Evolutionary conservation across 2,888 invertebrate genomes (phyloP), one percentile per base, ranked within the genome.

Genomic region (Odontothrips loti): DNA sequence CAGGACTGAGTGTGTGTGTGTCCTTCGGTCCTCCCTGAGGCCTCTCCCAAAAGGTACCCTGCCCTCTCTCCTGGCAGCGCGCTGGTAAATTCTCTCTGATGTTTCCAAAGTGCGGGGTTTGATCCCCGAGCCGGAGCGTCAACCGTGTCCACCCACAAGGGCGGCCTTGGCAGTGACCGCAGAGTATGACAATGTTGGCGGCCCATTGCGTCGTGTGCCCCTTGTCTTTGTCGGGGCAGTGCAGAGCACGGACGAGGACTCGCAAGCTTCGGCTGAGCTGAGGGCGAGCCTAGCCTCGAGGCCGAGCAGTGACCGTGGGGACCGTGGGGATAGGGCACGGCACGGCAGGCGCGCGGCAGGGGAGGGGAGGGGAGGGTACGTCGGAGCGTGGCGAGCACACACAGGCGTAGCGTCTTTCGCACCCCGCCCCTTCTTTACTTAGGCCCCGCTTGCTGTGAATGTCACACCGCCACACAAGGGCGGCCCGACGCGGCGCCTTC

Each of bases 361-460:
- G 23, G 27, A 11, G n/a, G 11, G 11, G 68, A 11, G 68, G n/a
- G n/a, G 63, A 1, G 20, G 20, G 63, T 8, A 12, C 48, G 48
- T 12, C 63, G 63, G n/a, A n/a, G 68, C 23, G 68, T 6, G 63
- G 63, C 20, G 68, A 10, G 23, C 68, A 23, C 68, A 68, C 68
- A 68, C 23, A 68, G 23, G 23, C 63, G n/a, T 15, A 48, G 15
- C 51, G 51, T 51, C 51, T 51, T 43, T 43, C 34, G 34, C 34
- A 43, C 34, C 34, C 34, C 34, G 34, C 51, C 20, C 51, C 68
- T 68, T 68, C 68, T 68, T 68, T 68, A 23, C 68, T 68, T 68
- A 23, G 68, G 23, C 68, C 68, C 68, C 63, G 68, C 68, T 23
- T 68, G 20, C 68, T 23, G 68, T 68, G 68, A 68, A 68, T 68